Evolutionary conservation across 2,888 invertebrate genomes (phyloP).

Genomic region (Tetrapedia diversipes): DNA sequence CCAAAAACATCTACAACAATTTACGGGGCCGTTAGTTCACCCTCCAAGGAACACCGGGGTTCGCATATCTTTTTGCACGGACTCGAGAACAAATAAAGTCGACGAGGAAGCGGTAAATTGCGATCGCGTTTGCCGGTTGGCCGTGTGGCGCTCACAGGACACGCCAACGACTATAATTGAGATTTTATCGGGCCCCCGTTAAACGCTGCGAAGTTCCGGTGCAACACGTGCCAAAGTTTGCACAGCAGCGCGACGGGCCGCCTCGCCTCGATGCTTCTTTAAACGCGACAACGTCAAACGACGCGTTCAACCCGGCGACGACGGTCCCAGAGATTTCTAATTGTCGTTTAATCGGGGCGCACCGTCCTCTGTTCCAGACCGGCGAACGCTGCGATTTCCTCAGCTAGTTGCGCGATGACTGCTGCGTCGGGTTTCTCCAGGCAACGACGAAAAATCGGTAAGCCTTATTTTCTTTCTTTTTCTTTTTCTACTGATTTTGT

Average conservation of each 20-base stretch:
- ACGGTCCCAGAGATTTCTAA: conserved; percentile 8
- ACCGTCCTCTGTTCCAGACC: conserved; percentile 40
- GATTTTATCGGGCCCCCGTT: conserved; percentile 67
- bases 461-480: conserved; percentile 26
- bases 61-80: conserved; percentile 11
- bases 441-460: conserved; percentile 57
- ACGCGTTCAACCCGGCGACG: conserved; percentile 6
- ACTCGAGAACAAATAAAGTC: conserved; percentile 11
- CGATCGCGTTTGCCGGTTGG: conserved; percentile 32
- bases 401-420: conserved; percentile 50
- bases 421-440: conserved; percentile 40
- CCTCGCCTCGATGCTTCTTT: conserved; percentile 40
- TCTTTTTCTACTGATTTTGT: too few relatives aligned
- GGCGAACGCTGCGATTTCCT: conserved; percentile 20
- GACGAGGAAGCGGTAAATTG: conserved; percentile 38
- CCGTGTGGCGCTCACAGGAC: conserved; percentile 48
- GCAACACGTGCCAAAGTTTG: conserved; percentile 68
- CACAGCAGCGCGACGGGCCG: conserved; percentile 21
- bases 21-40: not conserved
- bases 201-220: conserved; percentile 64
- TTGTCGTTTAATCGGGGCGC: not conserved
- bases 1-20: not conserved
- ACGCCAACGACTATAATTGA: conserved; percentile 65
- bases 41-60: not conserved
- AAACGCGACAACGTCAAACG: conserved; percentile 35